Base-by-base conservation (phyloP, 1,140 invertebrate species). In the Prorops nasuta region DNA sequence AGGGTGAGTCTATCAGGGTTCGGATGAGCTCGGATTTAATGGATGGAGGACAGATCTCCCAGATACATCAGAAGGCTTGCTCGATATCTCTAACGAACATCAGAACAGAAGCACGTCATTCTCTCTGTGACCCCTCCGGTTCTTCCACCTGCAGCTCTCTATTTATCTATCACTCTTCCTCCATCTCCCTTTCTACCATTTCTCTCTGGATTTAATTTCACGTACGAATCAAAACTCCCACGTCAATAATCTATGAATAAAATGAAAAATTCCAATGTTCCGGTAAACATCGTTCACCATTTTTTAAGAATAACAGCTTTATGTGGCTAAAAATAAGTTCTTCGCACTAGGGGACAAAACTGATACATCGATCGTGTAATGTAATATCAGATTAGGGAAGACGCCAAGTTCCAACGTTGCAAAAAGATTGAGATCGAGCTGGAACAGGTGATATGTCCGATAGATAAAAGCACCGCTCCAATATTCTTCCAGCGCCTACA, bases 31-130 rank as follows among this genome's bases (percentile, higher is more conserved):
- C 49, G 56, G 50, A 66, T 71, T 67, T 72, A 76, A 74, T 74
- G 70, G 69, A 73, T 68, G 53, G 63, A 70, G 60, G 53, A 70
- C 63, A 70, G 62, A 71, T 75, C 73, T 62, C 57, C 54, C 56
- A 74, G 71, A 75, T 76, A 72, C 60, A 72, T 66, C 64, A 66
- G 65, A 67, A 66, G 54, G 54, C 54, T 58, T 49, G 54, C 44
- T 42, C 41, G 58, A 49, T 74, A 76, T 76, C 74, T 63, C 45
- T 15, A 21, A 41, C 49, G 48, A 59, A 61, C 56, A 77, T 77
- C 74, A 60, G 56, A 43, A 49, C 50, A 44, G 50, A 72, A 63
- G 66, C 72, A 77, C 72, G 72, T 74, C 63, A 28, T 39, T 40
- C 47, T 49, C 46, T 49, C 38, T 37, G 32, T 35, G 24, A 2